Evolutionary conservation across 2,113 vertebrate species (phyloP), one percentile per base, ranked within the genome.

Genomic region (Onychorhynchus coronatus): DNA sequence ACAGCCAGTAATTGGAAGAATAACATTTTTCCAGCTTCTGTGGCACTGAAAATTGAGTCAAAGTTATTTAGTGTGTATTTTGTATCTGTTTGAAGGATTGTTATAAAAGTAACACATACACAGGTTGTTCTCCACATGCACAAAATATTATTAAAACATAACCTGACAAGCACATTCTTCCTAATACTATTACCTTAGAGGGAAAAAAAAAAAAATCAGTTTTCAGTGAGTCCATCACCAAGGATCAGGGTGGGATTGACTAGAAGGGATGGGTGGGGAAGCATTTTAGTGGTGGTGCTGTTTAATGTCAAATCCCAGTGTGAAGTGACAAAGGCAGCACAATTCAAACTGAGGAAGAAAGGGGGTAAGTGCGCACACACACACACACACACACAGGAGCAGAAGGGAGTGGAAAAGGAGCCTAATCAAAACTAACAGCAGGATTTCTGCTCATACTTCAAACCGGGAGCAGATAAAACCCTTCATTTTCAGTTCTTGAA

Each of bases 361-460:
- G 63, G 53, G 47, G 30, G 23, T 50, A 70, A 85, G 58, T 25
- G 31, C 53, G n/a, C n/a, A n/a, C n/a, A 23, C 42, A 56, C 52
- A 62, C 49, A 59, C 27, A 52, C 61, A 52, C 37, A 52, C 65
- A 66, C 37, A 63, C 2, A 46, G 76, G 76, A 82, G 66, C 49
- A 70, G 63, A 66, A 83, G 52, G 84, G 76, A 85, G 76, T 49
- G 55, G 42, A 27, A 85, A 96, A 91, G 73, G 80, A 78, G 70
- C 86, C 68, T 95, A 92, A 96, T 93, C 91, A 92, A 95, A 93
- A 92, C 80, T 79, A 95, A 65, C 91, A 95, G 96, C 76, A 72
- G 93, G 93, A 89, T 89, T 97, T 87, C 94, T 95, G 89, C 84
- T 91, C 70, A 22, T 35, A 81, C 86, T 96, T 95, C 86, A 91